Conservation (phyloP, 1,140 invertebrate species). For the Macrobrachium nipponense region DNA sequence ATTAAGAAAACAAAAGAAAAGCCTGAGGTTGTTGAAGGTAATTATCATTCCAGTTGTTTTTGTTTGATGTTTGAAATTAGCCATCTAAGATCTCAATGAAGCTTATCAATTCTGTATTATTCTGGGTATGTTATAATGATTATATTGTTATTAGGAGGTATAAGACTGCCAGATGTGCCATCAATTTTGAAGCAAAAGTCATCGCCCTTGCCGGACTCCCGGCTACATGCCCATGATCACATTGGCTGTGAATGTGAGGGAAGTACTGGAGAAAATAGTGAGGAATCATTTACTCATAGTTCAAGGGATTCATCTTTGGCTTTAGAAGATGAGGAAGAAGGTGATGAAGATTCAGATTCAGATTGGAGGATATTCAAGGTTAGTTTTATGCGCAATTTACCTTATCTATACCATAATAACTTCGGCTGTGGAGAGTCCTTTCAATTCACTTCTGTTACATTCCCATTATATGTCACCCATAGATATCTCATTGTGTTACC, state of each 20-base stretch:
- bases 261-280: slow-evolving; percentile 33
- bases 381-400: not conserved
- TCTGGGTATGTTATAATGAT: too few species aligned
- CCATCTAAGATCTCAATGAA: not conserved
- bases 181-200: slow-evolving; percentile 62
- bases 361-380: slow-evolving; percentile 52
- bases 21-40: slow-evolving; percentile 31
- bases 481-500: too few species aligned
- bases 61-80: not conserved
- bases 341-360: slow-evolving; percentile 52
- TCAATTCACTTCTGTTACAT: too few species aligned
- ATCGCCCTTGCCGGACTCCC: slow-evolving; percentile 9
- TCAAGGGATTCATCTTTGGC: slow-evolving; percentile 33
- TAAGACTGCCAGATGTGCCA: slow-evolving; percentile 50
- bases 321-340: slow-evolving; percentile 45
- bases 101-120: not conserved
- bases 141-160: slow-evolving; percentile 8
- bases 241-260: slow-evolving; percentile 32
- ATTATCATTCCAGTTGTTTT: not conserved
- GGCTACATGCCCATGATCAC: slow-evolving; percentile 24
- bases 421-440: too few species aligned
- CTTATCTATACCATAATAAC: not conserved
- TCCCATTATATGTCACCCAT: not conserved
- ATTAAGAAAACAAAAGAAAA: slow-evolving; percentile 44
- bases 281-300: slow-evolving; percentile 41